Percentiles rank a stretch among this genome's conserved stretches.
phyloP scores from a whole-genome alignment of 2,888 invertebrate species.

The Agriopis marginaria region DNA sequence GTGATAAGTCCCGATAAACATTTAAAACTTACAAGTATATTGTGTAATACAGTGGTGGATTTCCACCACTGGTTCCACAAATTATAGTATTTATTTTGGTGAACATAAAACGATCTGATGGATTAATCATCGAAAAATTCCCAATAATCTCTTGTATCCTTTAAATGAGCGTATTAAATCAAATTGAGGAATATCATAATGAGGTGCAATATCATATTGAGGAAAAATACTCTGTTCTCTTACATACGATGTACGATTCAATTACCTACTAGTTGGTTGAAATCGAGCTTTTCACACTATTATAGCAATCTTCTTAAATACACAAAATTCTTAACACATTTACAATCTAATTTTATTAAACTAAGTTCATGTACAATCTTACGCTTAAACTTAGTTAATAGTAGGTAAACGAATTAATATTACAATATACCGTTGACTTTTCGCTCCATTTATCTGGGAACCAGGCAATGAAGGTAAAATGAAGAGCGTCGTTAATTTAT shows the following conservation, averaged over 20 bases:
- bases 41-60: slow-evolving; percentile 13
- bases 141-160: not conserved
- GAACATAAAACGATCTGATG: not conserved
- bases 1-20: too few relatives aligned
- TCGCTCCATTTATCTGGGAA: slow-evolving; percentile 81
- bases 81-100: not conserved
- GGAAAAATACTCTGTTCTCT: not conserved
- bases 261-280: not conserved
- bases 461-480: slow-evolving; percentile 85
- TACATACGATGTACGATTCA: not conserved
- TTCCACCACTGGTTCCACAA: not conserved
- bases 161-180: too few relatives aligned
- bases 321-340: slow-evolving; percentile 4
- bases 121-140: not conserved
- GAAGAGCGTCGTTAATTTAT: slow-evolving; percentile 60
- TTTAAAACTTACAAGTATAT: not conserved
- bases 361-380: not conserved
- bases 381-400: slow-evolving; percentile 2
- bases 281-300: not conserved
- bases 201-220: not conserved
- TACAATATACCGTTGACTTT: slow-evolving; percentile 66
- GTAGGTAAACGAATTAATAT: slow-evolving; percentile 39
- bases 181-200: too few relatives aligned
- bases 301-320: not conserved
- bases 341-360: not conserved